Evolutionary conservation across 2,113 vertebrate genomes (phyloP).

Genomic region (Mormyrus iriodes): DNA sequence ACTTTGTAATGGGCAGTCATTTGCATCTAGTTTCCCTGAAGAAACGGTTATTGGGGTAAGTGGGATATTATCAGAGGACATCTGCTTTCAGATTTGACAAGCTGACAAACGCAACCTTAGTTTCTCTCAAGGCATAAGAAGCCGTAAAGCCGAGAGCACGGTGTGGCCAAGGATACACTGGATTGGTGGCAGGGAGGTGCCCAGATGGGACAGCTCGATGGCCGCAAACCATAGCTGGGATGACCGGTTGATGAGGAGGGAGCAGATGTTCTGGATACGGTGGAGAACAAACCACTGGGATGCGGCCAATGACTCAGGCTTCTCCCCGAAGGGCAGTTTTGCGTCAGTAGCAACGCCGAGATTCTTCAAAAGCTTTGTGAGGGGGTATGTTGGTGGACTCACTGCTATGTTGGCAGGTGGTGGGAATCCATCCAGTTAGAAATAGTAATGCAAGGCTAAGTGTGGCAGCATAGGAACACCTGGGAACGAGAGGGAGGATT

Average conservation of each 20-base stretch:
- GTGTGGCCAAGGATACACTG: not conserved
- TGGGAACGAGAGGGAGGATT: not conserved
- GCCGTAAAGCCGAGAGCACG: not conserved
- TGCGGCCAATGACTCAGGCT: not conserved
- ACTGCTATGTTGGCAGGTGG: not conserved
- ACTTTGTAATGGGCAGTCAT: slow-evolving; percentile 17
- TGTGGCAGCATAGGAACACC: not conserved
- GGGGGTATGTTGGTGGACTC: not conserved
- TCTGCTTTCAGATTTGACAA: slow-evolving; percentile 4
- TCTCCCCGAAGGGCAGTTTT: not conserved
- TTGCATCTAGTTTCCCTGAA: slow-evolving; percentile 13
- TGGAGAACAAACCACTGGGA: not conserved
- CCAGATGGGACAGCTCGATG: not conserved
- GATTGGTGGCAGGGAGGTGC: not conserved
- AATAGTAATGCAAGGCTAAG: not conserved
- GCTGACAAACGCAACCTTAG: not conserved
- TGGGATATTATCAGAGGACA: slow-evolving; percentile 9
- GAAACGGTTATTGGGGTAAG: not conserved
- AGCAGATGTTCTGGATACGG: not conserved
- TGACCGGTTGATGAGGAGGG: not conserved
- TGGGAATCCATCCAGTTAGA: slow-evolving; percentile 3
- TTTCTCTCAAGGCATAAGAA: not conserved
- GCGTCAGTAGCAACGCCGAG: not conserved
- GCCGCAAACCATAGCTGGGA: not conserved
- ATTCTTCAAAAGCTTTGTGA: not conserved